Conservation (phyloP, 2,797 vertebrate species). For the Intellagama lesueurii region DNA sequence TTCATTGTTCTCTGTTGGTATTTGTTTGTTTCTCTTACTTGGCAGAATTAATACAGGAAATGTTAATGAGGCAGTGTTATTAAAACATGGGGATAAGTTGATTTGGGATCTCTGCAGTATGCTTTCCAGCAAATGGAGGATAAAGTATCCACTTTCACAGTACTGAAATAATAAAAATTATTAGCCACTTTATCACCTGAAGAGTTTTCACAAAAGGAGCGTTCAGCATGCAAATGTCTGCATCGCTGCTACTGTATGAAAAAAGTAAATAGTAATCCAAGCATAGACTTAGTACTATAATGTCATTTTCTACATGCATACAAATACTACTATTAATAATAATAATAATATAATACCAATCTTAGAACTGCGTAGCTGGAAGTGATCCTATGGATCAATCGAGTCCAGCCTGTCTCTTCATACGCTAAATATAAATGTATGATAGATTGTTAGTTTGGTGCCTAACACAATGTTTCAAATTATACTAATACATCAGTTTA, state of each 20-base stretch:
- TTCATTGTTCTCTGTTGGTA: conserved; percentile 28
- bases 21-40: conserved; percentile 60
- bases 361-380: no score
- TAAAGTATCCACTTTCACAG: conserved; percentile 64
- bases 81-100: conserved; percentile 51
- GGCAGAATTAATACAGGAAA: conserved; percentile 66
- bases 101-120: conserved; percentile 61
- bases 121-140: conserved; percentile 56
- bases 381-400: no score
- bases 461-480: conserved; percentile 23
- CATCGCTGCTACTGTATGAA: conserved; percentile 43
- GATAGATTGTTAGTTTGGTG: conserved; percentile 18
- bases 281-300: conserved; percentile 43
- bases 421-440: conserved; percentile 45
- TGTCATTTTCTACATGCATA: conserved; percentile 47
- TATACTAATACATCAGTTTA: conserved; percentile 11
- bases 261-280: conserved; percentile 49
- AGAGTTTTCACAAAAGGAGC: conserved; percentile 60
- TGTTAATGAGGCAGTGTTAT: conserved; percentile 54
- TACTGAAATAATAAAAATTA: conserved; percentile 68
- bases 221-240: conserved; percentile 63
- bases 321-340: no score
- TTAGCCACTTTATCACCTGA: conserved; percentile 68
- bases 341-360: no score
- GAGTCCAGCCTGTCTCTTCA: conserved; percentile 1